These are phyloP conservation scores for Ylistrum balloti DNA, from an alignment of 1,140 invertebrate species.

Conservation along the genomic window DNA sequence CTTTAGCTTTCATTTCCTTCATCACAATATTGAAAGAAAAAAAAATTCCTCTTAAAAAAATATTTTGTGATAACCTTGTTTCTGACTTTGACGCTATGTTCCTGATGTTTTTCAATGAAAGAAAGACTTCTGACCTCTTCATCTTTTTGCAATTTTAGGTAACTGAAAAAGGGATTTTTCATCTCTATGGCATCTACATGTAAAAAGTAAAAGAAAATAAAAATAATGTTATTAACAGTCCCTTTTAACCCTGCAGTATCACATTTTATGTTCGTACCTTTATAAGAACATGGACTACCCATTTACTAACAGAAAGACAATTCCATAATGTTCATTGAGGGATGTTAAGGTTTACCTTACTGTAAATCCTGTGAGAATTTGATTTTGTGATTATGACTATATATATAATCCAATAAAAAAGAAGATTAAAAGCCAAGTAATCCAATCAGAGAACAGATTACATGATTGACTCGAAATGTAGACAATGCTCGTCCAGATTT, in stretches of 20 bases:
- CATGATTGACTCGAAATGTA: neutral
- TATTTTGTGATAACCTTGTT: no score
- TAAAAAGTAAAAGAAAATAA: no score
- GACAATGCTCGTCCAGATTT: neutral
- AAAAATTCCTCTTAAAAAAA: no score
- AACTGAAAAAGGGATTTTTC: no score
- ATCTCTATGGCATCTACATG: no score
- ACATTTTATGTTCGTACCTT: neutral
- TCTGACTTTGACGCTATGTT: no score
- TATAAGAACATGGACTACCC: neutral
- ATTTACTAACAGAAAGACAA: neutral
- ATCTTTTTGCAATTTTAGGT: no score
- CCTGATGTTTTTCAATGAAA: no score
- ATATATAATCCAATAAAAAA: slow-evolving; percentile 12
- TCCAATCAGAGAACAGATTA: neutral
- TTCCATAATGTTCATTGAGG: neutral
- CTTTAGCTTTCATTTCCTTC: neutral
- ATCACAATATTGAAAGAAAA: neutral
- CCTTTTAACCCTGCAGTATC: no score
- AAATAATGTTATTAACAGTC: no score
- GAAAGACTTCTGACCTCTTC: no score
- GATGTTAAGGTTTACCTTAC: neutral
- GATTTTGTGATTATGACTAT: slow-evolving; percentile 35
- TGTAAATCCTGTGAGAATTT: neutral
- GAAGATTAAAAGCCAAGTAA: neutral